Evolutionary conservation across 2,113 vertebrate species (phyloP).

Genomic region (Bos javanicus): DNA sequence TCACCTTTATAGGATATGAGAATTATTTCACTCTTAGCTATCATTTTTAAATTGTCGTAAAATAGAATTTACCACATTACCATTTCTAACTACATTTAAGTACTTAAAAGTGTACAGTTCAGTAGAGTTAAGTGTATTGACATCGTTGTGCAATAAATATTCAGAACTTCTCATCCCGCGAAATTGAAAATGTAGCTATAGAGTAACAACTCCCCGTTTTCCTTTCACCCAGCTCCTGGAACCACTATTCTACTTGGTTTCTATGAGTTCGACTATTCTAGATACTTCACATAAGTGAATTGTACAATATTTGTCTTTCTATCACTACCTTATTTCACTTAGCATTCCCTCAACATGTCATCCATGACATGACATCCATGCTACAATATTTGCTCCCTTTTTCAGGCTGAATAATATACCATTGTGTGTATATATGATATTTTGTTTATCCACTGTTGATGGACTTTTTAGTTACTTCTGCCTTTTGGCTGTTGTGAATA

Average conservation of each 20-base stretch:
- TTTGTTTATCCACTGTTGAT: not conserved
- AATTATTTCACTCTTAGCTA: not conserved
- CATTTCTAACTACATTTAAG: not conserved
- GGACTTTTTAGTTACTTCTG: not conserved
- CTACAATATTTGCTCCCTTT: not conserved
- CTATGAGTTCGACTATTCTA: not conserved
- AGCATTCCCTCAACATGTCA: not conserved
- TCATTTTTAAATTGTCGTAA: not conserved
- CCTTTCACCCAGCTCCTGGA: not conserved
- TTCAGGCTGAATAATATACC: not conserved
- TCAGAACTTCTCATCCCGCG: not conserved
- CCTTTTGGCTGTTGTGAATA: slow-evolving; percentile 9
- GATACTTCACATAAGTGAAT: not conserved
- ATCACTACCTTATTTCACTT: not conserved
- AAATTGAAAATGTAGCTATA: not conserved
- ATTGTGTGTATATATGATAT: not conserved
- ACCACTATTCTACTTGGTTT: not conserved
- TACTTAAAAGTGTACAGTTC: not conserved
- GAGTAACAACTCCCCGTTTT: not conserved
- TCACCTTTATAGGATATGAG: slow-evolving; percentile 1
- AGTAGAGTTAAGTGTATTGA: not conserved
- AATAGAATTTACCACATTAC: not conserved
- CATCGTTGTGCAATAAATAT: not conserved
- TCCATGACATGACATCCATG: not conserved
- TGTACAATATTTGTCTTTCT: not conserved